Percentiles rank a stretch among this genome's conserved stretches.
Conservation (phyloP, 2,113 vertebrate species). For the Pluvialis apricaria region DNA sequence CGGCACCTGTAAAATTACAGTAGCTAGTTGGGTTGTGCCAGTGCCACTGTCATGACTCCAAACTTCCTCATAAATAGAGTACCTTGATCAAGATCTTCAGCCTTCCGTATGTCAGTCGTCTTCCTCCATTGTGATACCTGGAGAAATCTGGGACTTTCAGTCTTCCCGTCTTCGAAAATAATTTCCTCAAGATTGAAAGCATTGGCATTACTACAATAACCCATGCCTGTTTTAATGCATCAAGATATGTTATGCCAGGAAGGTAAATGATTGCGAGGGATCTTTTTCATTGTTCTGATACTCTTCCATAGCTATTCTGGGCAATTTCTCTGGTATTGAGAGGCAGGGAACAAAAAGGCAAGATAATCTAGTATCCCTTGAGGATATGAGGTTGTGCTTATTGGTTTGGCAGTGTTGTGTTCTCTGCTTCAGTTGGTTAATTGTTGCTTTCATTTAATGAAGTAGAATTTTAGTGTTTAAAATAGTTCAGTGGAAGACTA, state of each 20-base stretch:
- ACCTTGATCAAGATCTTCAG: neutral
- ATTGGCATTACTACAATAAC: neutral
- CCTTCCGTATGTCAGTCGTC: neutral
- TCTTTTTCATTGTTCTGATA: neutral
- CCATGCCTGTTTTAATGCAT: neutral
- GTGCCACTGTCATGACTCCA: neutral
- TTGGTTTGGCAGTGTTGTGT: neutral
- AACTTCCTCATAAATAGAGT: neutral
- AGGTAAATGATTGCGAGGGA: accelerated
- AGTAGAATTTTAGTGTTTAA: neutral
- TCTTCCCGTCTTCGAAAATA: neutral
- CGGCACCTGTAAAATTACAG: neutral
- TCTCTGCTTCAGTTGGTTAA: neutral
- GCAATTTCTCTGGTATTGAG: neutral
- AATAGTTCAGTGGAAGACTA: neutral
- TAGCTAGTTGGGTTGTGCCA: neutral
- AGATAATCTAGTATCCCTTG: neutral
- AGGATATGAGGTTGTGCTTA: neutral
- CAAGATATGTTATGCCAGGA: neutral
- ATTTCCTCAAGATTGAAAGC: neutral
- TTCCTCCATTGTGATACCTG: neutral
- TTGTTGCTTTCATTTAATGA: neutral
- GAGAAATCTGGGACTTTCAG: neutral
- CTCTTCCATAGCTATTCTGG: neutral
- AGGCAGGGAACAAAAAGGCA: neutral